A percentile compares a stretch with the other conserved stretches of the same genome.
These are phyloP conservation scores for Polyodon spathula DNA, from an alignment of 2,113 vertebrate genomes.

Conservation along the genomic window DNA sequence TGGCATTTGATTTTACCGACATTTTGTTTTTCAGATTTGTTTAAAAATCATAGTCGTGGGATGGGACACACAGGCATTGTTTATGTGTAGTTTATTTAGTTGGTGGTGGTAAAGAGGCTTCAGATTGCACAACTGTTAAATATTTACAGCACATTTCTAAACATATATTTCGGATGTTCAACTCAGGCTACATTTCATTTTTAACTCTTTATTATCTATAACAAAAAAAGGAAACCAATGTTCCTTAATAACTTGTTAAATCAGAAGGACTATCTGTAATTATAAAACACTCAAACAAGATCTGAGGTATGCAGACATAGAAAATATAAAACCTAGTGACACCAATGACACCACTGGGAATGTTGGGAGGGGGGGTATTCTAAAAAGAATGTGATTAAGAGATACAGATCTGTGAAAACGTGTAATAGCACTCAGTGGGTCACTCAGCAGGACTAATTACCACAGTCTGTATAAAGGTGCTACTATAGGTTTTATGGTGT, in stretches of 20 bases:
- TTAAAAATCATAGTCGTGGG: constrained; percentile 7
- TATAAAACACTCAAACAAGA: too few relatives aligned
- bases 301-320: too few relatives aligned
- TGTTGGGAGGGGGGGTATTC: too few relatives aligned
- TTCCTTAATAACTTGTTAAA: background rate
- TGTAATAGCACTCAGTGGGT: too few relatives aligned
- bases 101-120: constrained; percentile 9
- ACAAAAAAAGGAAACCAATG: background rate
- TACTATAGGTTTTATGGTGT: too few relatives aligned
- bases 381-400: too few relatives aligned
- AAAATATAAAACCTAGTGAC: too few relatives aligned
- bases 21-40: constrained; percentile 8
- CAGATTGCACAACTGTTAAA: constrained; percentile 18
- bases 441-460: too few relatives aligned
- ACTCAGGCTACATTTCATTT: background rate
- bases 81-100: constrained; percentile 25
- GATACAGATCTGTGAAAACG: too few relatives aligned
- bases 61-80: constrained; percentile 29
- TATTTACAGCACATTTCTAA: constrained; percentile 26
- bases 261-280: too few relatives aligned
- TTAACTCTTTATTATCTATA: background rate
- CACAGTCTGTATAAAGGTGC: too few relatives aligned
- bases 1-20: constrained; percentile 13
- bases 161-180: constrained; percentile 11
- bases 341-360: too few relatives aligned